Evolutionary conservation across 2,113 vertebrate genomes (phyloP).

Genomic region (Myotis lucifugus): DNA sequence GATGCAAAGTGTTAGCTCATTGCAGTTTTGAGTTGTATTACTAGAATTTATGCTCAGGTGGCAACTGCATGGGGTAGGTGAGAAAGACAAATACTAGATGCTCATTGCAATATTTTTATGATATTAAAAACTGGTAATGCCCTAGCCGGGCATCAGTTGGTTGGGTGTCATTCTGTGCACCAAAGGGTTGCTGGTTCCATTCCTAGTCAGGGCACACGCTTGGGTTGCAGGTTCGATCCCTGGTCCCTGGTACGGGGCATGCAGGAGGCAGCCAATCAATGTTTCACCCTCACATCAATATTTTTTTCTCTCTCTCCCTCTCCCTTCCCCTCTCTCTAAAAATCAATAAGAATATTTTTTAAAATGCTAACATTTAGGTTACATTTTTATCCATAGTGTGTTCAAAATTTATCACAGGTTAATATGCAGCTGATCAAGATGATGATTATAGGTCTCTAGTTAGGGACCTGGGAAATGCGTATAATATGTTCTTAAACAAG

Average conservation of each 20-base stretch:
- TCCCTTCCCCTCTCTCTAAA: background rate
- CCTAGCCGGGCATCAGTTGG: background rate
- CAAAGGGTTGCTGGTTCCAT: background rate
- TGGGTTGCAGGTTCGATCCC: background rate
- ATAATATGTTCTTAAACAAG: background rate
- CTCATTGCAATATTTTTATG: background rate
- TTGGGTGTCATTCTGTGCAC: background rate
- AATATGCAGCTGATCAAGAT: background rate
- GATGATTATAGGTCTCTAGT: slow-evolving; percentile 26
- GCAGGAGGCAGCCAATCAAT: background rate
- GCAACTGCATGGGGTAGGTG: background rate
- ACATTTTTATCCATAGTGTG: background rate
- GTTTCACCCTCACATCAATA: background rate
- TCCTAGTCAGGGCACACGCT: background rate
- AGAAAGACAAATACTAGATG: background rate
- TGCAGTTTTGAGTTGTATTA: background rate
- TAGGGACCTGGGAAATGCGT: background rate
- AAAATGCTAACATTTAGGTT: background rate
- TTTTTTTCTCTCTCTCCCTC: background rate
- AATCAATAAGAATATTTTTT: background rate
- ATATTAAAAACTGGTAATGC: background rate
- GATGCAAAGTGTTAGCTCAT: background rate
- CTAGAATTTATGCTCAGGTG: background rate
- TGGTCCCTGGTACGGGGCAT: background rate
- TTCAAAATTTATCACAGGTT: background rate